Evolutionary conservation across 2,888 invertebrate genomes (phyloP).

Genomic region (Lasioglossum oenotherae): DNA sequence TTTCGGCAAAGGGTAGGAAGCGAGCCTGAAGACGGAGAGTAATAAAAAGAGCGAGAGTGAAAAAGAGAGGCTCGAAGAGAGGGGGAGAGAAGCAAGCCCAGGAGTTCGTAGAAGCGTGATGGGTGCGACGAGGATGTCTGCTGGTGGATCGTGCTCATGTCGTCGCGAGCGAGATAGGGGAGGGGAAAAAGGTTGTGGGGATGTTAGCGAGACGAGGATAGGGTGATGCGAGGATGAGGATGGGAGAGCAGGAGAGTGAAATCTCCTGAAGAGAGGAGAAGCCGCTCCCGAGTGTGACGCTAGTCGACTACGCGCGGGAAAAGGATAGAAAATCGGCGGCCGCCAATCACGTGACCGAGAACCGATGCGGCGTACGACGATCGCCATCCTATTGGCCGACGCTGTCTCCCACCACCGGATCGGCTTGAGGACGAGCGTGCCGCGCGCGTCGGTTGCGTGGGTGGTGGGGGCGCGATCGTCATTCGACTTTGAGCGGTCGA

Average conservation of each 20-base stretch:
- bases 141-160: conserved; percentile 50
- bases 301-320: conserved; percentile 35
- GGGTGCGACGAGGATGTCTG: conserved; percentile 60
- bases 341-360: conserved; percentile 77
- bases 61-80: neutral
- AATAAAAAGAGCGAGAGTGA: neutral
- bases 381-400: conserved; percentile 74
- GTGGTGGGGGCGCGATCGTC: conserved; percentile 78
- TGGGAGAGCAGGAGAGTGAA: neutral
- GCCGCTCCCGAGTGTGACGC: conserved; percentile 37
- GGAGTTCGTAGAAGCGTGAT: conserved; percentile 77
- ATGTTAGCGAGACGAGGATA: conserved; percentile 19
- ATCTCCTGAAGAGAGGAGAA: conserved; percentile 8
- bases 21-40: conserved; percentile 22
- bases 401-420: conserved; percentile 64
- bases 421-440: conserved; percentile 74
- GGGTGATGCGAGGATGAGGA: neutral
- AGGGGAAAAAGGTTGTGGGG: conserved; percentile 21
- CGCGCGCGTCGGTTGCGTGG: conserved; percentile 85
- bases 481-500: conserved; percentile 74
- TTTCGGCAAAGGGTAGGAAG: conserved; percentile 45
- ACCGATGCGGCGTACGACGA: conserved; percentile 83
- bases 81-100: conserved; percentile 70
- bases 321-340: conserved; percentile 56
- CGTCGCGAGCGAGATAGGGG: conserved; percentile 32